Base-by-base conservation (phyloP, 2,797 vertebrate genomes). In the Arnoldichthys spilopterus region DNA sequence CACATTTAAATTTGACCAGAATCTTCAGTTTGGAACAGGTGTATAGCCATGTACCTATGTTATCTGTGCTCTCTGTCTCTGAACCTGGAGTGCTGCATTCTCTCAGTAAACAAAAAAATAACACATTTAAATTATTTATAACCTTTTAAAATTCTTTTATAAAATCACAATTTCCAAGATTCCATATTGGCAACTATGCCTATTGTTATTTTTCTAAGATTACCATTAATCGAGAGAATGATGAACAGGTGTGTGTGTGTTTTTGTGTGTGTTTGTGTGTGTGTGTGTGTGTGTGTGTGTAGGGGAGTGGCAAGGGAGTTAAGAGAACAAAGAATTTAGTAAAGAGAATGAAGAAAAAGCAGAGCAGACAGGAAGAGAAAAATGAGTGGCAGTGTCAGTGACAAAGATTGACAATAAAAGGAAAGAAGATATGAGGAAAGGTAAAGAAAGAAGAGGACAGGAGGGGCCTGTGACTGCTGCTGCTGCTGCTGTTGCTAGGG, bases 401-500 rank as follows among this genome's bases (percentile, higher is more conserved):
- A 32, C 51, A 51, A 64, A 54, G 30, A 28, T 26, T 62, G 51
- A 61, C 71, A 73, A 81, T 80, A 47, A 76, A 20, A 81, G 59
- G 72, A 85, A 84, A 74, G 30, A 84, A 76, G 85, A 70, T n/a
- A 47, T 83, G 81, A 76, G 82, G 66, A 62, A 64, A 80, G 59
- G 70, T 70, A 71, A 51, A 47, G 68, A 77, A 74, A 51, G 61
- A 74, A 78, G 72, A 80, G 69, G 63, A 74, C 11, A 45, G 69
- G 64, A 80, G 68, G 79, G 77, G 76, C 43, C 62, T 81, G 79
- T 80, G 84, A 84, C 71, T 86, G 88, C 85, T 84, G 85, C 86
- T 84, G 85, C 86, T 45, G 43, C 43, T 11, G 85, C 86, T 93
- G 93, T 93, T 93, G 91, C 92, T 92, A 89, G 85, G 91, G 89